phyloP scores from a whole-genome alignment of 2,797 vertebrate species.

The Myotis pilosus region DNA sequence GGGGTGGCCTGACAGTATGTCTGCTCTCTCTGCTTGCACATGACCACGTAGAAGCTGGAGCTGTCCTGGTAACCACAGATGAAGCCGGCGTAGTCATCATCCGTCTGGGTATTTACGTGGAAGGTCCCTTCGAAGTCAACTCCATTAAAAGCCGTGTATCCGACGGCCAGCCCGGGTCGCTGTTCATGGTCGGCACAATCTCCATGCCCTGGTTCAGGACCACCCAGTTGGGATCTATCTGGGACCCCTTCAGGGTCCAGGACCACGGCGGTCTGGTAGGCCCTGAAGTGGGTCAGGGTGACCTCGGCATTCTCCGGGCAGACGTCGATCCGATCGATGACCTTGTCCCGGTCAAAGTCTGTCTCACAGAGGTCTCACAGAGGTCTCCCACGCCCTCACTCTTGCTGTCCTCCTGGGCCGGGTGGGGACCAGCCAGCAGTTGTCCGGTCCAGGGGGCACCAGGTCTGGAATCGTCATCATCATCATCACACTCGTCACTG shows the following conservation, averaged over 20 bases:
- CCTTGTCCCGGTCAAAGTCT: slow-evolving; percentile 97
- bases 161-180: slow-evolving; percentile 98
- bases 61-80: slow-evolving; percentile 99
- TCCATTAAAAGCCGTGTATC: slow-evolving; percentile 98
- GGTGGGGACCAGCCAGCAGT: slow-evolving; percentile 96
- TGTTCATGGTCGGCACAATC: slow-evolving; percentile 99
- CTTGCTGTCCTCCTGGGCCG: slow-evolving; percentile 95
- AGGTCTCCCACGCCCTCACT: slow-evolving; percentile 96
- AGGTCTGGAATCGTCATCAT: slow-evolving; percentile 96
- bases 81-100: slow-evolving; percentile 98
- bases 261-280: slow-evolving; percentile 98
- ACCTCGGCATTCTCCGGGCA: slow-evolving; percentile 98
- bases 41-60: slow-evolving; percentile 98
- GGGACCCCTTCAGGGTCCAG: slow-evolving; percentile 98
- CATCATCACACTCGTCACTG: slow-evolving; percentile 97
- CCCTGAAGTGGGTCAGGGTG: slow-evolving; percentile 98
- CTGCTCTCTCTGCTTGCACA: slow-evolving; percentile 99
- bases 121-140: slow-evolving; percentile 99
- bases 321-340: slow-evolving; percentile 96
- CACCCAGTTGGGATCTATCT: slow-evolving; percentile 99
- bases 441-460: slow-evolving; percentile 94
- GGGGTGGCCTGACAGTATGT: slow-evolving; percentile 99
- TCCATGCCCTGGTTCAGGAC: slow-evolving; percentile 97
- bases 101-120: slow-evolving; percentile 97
- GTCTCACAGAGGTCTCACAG: slow-evolving; percentile 96